phyloP scores from a whole-genome alignment of 2,113 vertebrate species.

The Tonatia bakeri region DNA sequence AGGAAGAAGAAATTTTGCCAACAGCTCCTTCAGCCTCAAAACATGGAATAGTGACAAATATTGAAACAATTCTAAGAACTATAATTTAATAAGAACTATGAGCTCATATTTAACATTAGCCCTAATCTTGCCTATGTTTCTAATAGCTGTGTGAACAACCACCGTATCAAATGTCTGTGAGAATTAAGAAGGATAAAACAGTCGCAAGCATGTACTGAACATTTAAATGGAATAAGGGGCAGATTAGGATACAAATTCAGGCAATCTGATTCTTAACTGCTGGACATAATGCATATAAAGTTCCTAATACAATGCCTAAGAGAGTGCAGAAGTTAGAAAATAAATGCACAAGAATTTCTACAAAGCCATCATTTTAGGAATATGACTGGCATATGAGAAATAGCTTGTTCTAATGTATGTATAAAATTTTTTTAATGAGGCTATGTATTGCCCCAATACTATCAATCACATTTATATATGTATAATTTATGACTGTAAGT shows the following conservation, averaged over 20 bases:
- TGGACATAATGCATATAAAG: neutral
- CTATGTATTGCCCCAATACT: neutral
- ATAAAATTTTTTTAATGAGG: neutral
- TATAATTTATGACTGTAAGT: neutral
- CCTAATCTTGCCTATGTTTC: neutral
- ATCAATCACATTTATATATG: neutral
- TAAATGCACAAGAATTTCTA: neutral
- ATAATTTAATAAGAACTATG: neutral
- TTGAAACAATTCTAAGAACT: neutral
- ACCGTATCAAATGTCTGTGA: neutral
- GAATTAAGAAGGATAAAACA: neutral
- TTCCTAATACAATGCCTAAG: neutral
- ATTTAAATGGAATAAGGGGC: neutral
- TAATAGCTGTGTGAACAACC: neutral
- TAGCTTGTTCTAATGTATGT: neutral
- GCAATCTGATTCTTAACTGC: neutral
- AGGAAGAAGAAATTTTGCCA: neutral
- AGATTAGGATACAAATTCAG: neutral
- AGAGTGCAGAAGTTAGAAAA: neutral
- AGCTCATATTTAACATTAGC: neutral
- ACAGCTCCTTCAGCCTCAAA: neutral
- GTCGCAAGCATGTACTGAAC: neutral
- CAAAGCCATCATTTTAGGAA: neutral
- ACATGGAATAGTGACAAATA: neutral
- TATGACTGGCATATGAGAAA: neutral